Percentiles rank a stretch among this genome's conserved stretches.
phyloP scores from a whole-genome alignment of 2,113 vertebrate genomes.

The Illadopsis cleaveri region DNA sequence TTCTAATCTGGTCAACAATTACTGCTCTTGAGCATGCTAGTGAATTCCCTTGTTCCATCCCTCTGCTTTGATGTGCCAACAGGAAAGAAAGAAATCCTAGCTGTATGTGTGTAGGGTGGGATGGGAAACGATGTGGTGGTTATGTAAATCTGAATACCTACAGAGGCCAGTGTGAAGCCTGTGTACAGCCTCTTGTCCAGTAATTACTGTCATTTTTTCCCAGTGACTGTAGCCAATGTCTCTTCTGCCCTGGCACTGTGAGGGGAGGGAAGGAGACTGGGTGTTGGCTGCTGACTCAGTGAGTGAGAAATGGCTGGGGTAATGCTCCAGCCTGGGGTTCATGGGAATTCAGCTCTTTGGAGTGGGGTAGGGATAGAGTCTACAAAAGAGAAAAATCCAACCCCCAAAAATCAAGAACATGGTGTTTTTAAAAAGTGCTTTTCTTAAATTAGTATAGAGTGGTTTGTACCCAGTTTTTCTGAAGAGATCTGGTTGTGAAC shows the following conservation, averaged over 20 bases:
- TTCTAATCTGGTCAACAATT: not conserved
- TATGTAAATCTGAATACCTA: not conserved
- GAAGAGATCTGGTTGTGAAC: not conserved
- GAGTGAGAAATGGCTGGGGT: not conserved
- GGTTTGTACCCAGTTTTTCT: not conserved
- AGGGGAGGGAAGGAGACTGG: not conserved
- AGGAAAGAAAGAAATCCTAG: not conserved
- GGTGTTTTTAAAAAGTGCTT: not conserved
- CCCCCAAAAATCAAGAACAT: rapidly evolving
- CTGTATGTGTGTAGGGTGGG: not conserved
- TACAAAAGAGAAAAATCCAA: not conserved
- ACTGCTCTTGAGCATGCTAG: not conserved
- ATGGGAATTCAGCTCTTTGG: rapidly evolving
- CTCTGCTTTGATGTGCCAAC: not conserved
- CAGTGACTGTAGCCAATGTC: not conserved
- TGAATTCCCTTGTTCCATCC: not conserved
- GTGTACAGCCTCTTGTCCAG: not conserved
- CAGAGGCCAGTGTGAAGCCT: not conserved
- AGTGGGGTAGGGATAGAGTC: not conserved
- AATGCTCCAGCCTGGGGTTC: not conserved
- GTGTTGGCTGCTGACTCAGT: not conserved
- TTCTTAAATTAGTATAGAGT: not conserved
- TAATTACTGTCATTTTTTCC: not conserved
- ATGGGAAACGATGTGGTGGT: not conserved
- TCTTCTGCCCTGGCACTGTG: not conserved